Percentiles rank a stretch among this genome's conserved stretches.
Conservation (phyloP, 2,113 vertebrate genomes). For the Desmodus rotundus region DNA sequence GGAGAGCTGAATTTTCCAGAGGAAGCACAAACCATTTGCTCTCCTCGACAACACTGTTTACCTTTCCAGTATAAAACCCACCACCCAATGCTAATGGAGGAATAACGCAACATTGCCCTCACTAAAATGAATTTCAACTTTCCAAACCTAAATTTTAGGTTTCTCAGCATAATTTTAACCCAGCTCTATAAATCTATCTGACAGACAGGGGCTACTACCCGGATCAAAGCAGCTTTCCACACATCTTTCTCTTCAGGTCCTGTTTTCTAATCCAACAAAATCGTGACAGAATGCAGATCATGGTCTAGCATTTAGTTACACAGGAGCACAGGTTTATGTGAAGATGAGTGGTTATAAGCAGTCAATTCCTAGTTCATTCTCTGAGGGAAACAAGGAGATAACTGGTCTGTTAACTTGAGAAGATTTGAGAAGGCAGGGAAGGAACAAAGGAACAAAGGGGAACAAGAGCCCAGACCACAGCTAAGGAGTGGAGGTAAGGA, state of each 20-base stretch:
- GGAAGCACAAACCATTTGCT: constrained; percentile 34
- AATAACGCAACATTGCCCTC: neutral
- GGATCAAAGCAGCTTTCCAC: neutral
- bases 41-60: neutral
- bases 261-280: neutral
- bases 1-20: neutral
- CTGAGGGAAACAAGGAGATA: neutral
- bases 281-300: neutral
- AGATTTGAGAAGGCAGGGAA: too few species aligned
- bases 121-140: neutral
- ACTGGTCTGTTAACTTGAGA: neutral
- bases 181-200: neutral
- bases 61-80: neutral
- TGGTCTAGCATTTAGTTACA: neutral
- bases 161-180: neutral
- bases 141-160: neutral
- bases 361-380: neutral
- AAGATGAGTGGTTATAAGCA: neutral
- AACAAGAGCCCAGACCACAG: neutral
- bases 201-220: neutral
- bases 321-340: neutral
- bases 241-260: neutral
- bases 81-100: neutral
- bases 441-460: too few species aligned
- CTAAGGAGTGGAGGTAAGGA: neutral